Conservation (phyloP, 2,113 vertebrate species). For the Bombycilla garrulus region DNA sequence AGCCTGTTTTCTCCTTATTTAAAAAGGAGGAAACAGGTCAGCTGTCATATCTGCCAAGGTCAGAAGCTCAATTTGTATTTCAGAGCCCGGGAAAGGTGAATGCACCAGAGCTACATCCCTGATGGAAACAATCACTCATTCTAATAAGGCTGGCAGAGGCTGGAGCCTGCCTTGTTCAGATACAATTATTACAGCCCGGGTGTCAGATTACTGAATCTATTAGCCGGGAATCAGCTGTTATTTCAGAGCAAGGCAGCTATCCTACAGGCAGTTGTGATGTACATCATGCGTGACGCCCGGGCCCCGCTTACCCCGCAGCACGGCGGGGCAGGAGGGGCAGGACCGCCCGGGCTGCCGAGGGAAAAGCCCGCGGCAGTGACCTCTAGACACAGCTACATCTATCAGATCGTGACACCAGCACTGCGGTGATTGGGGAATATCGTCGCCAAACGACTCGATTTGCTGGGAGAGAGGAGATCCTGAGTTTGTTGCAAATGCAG, state of each 20-base stretch:
- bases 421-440: fast-evolving
- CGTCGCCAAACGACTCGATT: fast-evolving
- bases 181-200: slow-evolving; percentile 62
- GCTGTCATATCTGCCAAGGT: slow-evolving; percentile 39
- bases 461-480: neutral
- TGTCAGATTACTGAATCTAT: slow-evolving; percentile 67
- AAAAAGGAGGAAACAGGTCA: slow-evolving; percentile 55
- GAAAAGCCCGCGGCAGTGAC: neutral
- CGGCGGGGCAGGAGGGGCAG: neutral
- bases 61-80: slow-evolving; percentile 65
- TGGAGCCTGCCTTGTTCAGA: slow-evolving; percentile 68
- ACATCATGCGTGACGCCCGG: neutral
- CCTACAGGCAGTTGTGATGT: slow-evolving; percentile 21
- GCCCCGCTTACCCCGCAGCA: neutral
- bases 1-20: slow-evolving; percentile 35
- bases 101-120: slow-evolving; percentile 44
- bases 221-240: slow-evolving; percentile 57
- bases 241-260: slow-evolving; percentile 8
- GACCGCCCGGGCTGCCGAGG: neutral
- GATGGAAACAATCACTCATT: slow-evolving; percentile 68
- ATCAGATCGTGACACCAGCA: neutral
- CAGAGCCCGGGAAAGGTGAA: slow-evolving; percentile 47
- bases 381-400: neutral
- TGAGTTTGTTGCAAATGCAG: neutral
- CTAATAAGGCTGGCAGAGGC: slow-evolving; percentile 66